Base-by-base conservation (phyloP, 1,140 invertebrate species). In the Potamilus streckersoni region DNA sequence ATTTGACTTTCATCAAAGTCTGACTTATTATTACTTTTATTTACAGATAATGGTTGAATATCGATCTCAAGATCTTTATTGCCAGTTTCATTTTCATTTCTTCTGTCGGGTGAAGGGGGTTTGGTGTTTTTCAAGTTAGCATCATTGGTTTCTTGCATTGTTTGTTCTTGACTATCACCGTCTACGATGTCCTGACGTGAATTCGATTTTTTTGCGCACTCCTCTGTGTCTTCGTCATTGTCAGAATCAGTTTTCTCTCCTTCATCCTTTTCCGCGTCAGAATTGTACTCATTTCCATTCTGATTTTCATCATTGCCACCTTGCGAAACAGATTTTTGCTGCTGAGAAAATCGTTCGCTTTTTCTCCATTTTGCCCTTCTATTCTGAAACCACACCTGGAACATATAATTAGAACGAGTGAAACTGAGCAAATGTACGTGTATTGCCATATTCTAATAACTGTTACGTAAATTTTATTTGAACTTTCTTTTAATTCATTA, bases 301-400 rank as follows among this genome's bases (percentile, higher is more conserved):
- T n/a, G 23, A 23, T 58, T 68, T 55, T 79, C 78, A 56, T 49
- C 65, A n/a, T 66, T 62, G 67, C 78, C 68, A 57, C 70, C 70
- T 61, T 55, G 57, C 17, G 69, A 64, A 67, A 92, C 92, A 66
- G 93, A 94, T 80, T 95, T 49, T 49, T 96, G 80, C 63, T 83
- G 82, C 58, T 87, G 86, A 27, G 85, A 78, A 69, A 87, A 89
- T 38, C 89, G 75, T 82, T 90, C 89, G 66, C 88, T 87, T 79
- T 99, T 99, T 69, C 98, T 94, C 97, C 98, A 99, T 90, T 99
- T 99, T 79, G 98, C 98, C 73, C 98, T 92, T 59, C 98, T 93
- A 89, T 99, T 99, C 92, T 99, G 97, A 90, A 99, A 99, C 98
- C 98, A 99, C 1, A 99, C 98, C 98, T 99, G 91, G 20, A 31